phyloP scores from a whole-genome alignment of 64 coral and sea anemone species.

The Montipora cactus region DNA sequence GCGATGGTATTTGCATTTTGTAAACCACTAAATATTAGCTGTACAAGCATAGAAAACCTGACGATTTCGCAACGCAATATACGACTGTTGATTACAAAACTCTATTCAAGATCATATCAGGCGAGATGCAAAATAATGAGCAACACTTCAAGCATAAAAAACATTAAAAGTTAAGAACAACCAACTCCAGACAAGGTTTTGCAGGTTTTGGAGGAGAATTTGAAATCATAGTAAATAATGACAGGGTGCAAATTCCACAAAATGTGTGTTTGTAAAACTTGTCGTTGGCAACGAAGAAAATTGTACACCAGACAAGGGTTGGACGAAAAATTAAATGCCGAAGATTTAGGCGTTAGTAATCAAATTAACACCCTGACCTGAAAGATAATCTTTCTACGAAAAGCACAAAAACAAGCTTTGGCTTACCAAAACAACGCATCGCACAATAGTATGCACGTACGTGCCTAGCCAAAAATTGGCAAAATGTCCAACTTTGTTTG shows the following conservation, averaged over 20 bases:
- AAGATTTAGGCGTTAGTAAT: background rate
- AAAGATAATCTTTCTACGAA: background rate
- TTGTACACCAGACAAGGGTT: no score
- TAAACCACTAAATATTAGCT: background rate
- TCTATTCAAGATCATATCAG: background rate
- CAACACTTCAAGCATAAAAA: background rate
- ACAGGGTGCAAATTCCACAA: background rate
- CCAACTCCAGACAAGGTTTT: no score
- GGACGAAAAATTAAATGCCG: background rate
- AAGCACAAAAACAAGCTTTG: background rate
- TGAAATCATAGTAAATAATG: no score
- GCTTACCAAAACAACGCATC: slow-evolving; percentile 35
- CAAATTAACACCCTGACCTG: background rate
- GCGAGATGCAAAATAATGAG: background rate
- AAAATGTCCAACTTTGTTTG: slow-evolving; percentile 7
- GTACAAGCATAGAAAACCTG: background rate
- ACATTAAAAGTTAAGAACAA: no score
- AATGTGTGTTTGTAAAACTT: no score
- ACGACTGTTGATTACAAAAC: slow-evolving; percentile 18
- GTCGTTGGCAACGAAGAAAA: no score
- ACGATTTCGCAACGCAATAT: background rate
- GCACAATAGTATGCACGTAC: background rate
- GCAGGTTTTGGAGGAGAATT: no score
- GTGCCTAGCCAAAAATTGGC: background rate
- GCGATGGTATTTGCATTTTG: background rate